Base-by-base conservation (phyloP, 2,797 vertebrate genomes). In the Chiloscyllium punctatum region DNA sequence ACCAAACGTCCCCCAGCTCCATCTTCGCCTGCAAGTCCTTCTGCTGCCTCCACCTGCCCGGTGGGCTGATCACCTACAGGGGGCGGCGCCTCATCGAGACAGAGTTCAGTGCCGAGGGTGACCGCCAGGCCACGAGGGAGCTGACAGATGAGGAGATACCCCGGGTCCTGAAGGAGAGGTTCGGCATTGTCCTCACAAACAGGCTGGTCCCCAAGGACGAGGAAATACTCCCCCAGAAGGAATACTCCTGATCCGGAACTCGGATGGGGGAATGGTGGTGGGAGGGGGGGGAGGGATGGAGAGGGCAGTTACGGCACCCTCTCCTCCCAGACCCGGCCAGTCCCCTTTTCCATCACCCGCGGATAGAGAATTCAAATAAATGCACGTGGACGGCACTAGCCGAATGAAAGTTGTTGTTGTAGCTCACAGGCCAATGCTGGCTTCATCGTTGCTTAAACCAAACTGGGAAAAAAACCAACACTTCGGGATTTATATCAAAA, bases 1-100 rank as follows among this genome's bases (percentile, higher is more conserved):
- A 98, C 87, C 98, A 98, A 96, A 98, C 94, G 33, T 98, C 98
- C 0, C 97, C 97, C 0, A 96, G 96, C 86, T 98, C 98, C 37
- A 1, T 98, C 92, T 97, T 98, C 96, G 96, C 97, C 96, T 97
- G 97, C 97, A 98, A 98, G 96, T 98, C 98, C 30, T 37, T 98
- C 37, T 98, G 98, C 96, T 97, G 96, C 0, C 15, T 98, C 0
- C 92, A 97, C 0, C 96, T 96, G 71, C 97, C 97, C 4, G 57
- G 27, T 0, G 97, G 98, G 0, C 96, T 97, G 57, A 23, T 98
- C 87, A 97, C 97, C 37, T 97, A 98, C 96, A 96, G 98, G 0
- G 98, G 98, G 13, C 96, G 33, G 95, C 97, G 95, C 71, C 96
- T 98, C 68, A 97, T 96, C 68, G 96, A 94, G 96, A 97, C 95